Evolutionary conservation across 2,113 vertebrate genomes (phyloP).

Genomic region (Bufo bufo): DNA sequence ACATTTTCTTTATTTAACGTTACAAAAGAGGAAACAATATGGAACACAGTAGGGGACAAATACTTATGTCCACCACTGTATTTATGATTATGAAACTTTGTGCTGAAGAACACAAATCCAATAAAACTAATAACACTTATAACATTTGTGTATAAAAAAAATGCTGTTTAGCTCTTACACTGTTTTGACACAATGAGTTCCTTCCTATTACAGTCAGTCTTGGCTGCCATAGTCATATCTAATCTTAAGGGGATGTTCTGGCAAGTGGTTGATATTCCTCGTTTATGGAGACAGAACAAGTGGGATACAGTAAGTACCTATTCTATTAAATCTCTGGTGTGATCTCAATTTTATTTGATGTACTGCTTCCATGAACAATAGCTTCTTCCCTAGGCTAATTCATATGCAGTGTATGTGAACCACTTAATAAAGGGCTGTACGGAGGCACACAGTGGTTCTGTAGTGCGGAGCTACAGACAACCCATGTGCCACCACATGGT

Average conservation of each 20-base stretch:
- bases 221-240: conserved; percentile 84
- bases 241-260: conserved; percentile 92
- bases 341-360: neutral
- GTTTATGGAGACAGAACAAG: conserved; percentile 83
- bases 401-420: neutral
- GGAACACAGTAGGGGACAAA: neutral
- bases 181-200: conserved; percentile 32
- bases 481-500: too few species aligned
- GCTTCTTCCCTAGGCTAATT: too few species aligned
- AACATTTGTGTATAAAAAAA: neutral
- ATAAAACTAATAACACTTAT: neutral
- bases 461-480: too few species aligned
- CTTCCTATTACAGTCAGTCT: conserved; percentile 76
- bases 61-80: neutral
- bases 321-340: neutral
- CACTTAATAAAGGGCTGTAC: neutral
- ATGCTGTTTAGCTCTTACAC: neutral
- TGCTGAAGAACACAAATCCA: neutral
- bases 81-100: neutral
- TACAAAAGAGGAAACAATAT: neutral
- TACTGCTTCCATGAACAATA: too few species aligned
- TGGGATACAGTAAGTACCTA: conserved; percentile 80
- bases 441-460: too few species aligned
- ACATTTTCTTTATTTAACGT: neutral
- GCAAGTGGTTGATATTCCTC: conserved; percentile 81